Conservation (phyloP, 1,140 invertebrate genomes). For the Melitaea cinxia region DNA sequence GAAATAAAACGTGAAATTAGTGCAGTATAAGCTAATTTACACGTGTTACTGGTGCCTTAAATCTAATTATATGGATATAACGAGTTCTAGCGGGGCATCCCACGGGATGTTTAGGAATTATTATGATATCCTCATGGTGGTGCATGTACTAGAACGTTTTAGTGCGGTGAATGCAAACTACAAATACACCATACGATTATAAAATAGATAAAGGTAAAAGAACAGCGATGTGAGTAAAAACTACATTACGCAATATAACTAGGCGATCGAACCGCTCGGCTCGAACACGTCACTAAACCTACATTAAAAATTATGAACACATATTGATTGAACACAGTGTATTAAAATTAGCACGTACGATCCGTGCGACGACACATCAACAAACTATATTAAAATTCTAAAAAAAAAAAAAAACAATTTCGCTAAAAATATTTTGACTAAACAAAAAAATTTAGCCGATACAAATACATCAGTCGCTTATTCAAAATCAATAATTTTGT, state of each 20-base stretch:
- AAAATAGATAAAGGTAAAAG: constrained; percentile 32
- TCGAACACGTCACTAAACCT: constrained; percentile 44
- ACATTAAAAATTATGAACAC: constrained; percentile 68
- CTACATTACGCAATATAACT: constrained; percentile 38
- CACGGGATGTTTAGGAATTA: constrained; percentile 12
- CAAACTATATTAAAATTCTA: constrained; percentile 54
- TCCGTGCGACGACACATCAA: constrained; percentile 48
- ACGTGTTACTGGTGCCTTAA: constrained; percentile 15
- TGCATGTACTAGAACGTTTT: not conserved
- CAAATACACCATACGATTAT: constrained; percentile 19
- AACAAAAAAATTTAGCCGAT: constrained; percentile 55
- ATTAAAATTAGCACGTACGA: constrained; percentile 50
- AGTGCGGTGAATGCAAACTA: constrained; percentile 14
- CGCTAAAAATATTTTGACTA: constrained; percentile 76
- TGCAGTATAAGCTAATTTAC: constrained; percentile 17
- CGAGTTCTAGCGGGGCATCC: constrained; percentile 10
- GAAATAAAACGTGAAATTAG: constrained; percentile 11
- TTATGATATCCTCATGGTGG: constrained; percentile 7
- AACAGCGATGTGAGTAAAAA: constrained; percentile 34
- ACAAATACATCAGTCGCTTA: constrained; percentile 53
- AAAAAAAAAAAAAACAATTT: constrained; percentile 67
- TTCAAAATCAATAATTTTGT: constrained; percentile 52
- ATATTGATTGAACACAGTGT: constrained; percentile 73
- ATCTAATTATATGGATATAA: constrained; percentile 16
- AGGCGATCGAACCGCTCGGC: constrained; percentile 37